These are phyloP conservation scores for Lepus oiostolus DNA, from an alignment of 2,797 vertebrate genomes.

Conservation along the genomic window DNA sequence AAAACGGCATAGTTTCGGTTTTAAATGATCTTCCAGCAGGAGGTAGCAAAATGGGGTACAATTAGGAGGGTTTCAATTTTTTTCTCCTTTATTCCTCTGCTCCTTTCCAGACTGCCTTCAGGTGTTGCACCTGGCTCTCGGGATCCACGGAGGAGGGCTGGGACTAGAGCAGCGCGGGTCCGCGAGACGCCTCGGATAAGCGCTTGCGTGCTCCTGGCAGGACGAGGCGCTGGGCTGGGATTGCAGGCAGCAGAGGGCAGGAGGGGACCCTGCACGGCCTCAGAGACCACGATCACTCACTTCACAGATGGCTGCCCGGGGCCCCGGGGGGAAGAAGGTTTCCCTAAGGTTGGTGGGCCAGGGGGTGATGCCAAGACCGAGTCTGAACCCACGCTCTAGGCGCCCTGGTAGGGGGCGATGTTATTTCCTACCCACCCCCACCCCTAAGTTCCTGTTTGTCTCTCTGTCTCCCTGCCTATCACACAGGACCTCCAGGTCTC, in stretches of 20 bases:
- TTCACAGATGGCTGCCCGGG: rapidly evolving
- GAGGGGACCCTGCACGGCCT: background rate
- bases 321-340: background rate
- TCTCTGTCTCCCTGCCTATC: background rate
- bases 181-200: background rate
- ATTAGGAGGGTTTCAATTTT: conserved; percentile 32
- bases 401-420: background rate
- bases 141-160: background rate
- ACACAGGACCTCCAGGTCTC: background rate
- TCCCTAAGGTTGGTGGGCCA: background rate
- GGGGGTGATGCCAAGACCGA: background rate
- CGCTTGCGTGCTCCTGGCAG: background rate
- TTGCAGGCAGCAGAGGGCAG: background rate
- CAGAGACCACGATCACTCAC: background rate
- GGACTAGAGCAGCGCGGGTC: background rate
- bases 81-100: conserved; percentile 20
- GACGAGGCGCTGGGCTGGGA: background rate
- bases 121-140: background rate
- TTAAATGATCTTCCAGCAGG: conserved; percentile 48
- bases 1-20: conserved; percentile 14
- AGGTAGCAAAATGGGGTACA: conserved; percentile 30
- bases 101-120: conserved; percentile 55
- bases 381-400: background rate
- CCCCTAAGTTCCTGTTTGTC: background rate
- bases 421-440: background rate